Conservation (phyloP, 2,113 vertebrate species). For the Tragelaphus strepsiceros region DNA sequence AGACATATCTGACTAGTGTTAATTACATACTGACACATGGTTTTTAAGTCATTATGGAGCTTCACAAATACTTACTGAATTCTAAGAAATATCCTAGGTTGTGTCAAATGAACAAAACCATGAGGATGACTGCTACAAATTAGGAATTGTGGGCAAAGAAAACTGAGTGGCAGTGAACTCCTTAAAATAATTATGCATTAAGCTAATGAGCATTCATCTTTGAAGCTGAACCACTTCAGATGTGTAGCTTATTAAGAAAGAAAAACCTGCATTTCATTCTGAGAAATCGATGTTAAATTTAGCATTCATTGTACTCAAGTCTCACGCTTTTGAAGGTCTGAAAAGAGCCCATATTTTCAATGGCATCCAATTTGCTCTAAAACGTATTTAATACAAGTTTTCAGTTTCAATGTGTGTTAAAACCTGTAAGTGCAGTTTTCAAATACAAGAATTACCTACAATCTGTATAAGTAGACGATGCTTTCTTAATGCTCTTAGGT, state of each 20-base stretch:
- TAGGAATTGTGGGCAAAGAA: background rate
- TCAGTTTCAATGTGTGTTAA: background rate
- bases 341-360: background rate
- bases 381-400: background rate
- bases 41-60: constrained; percentile 27
- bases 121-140: background rate
- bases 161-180: background rate
- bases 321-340: background rate
- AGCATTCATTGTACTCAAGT: background rate
- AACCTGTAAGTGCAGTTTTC: background rate
- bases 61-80: background rate
- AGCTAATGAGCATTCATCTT: background rate
- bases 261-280: background rate
- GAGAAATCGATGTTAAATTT: background rate
- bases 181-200: constrained; percentile 12
- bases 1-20: constrained; percentile 11
- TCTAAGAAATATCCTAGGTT: background rate
- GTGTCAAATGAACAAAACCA: constrained; percentile 1
- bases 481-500: background rate
- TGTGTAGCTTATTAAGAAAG: background rate
- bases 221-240: background rate
- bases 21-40: constrained; percentile 26
- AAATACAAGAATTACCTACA: background rate
- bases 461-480: background rate
- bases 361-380: background rate